These are phyloP conservation scores for Nerophis lumbriciformis DNA, from an alignment of 2,113 vertebrate genomes.

Conservation along the genomic window DNA sequence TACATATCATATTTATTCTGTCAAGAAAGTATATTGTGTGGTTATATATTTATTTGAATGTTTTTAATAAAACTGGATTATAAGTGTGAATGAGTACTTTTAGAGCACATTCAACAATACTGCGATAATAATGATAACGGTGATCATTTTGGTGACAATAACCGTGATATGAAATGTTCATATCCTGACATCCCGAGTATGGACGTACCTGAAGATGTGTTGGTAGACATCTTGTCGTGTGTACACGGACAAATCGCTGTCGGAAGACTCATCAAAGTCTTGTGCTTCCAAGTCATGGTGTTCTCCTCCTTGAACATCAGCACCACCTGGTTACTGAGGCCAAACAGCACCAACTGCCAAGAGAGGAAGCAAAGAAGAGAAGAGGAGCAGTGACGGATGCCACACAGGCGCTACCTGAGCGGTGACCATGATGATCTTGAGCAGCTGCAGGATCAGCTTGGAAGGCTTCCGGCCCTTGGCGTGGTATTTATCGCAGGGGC, in stretches of 20 bases:
- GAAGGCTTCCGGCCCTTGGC: conserved; percentile 87
- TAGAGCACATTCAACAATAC: no score
- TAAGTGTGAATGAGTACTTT: no score
- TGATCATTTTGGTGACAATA: no score
- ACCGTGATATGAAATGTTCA: no score
- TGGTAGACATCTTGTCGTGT: conserved; percentile 79
- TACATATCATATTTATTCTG: no score
- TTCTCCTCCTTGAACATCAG: conserved; percentile 95
- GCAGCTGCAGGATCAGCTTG: conserved; percentile 81
- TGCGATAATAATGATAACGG: no score
- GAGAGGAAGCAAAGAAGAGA: not conserved
- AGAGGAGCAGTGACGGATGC: not conserved
- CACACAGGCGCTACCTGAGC: conserved; percentile 71
- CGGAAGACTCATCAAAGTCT: conserved; percentile 75
- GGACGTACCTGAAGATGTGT: conserved; percentile 74
- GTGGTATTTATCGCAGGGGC: conserved; percentile 88
- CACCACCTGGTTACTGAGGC: conserved; percentile 93
- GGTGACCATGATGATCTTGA: conserved; percentile 89
- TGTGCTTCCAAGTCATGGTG: conserved; percentile 86
- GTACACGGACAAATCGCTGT: conserved; percentile 77
- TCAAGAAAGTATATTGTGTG: no score
- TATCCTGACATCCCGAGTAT: no score
- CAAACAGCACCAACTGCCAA: conserved; percentile 86
- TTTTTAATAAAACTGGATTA: no score
- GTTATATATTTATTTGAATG: no score